Evolutionary conservation across 1,140 invertebrate species (phyloP).

Genomic region (Drosophila leontia): DNA sequence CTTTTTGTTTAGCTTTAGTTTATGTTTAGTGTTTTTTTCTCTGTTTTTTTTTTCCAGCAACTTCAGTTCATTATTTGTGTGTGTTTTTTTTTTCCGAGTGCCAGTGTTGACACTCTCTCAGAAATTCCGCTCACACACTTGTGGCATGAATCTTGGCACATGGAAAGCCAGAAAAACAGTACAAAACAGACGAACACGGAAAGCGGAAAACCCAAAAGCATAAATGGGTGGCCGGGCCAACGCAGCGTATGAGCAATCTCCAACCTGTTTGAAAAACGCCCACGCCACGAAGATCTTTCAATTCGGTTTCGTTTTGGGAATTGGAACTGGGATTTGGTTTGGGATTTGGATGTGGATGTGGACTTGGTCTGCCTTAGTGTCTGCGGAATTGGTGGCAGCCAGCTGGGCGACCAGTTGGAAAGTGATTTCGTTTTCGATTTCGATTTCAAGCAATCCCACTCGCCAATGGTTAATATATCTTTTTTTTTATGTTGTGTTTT

Average conservation of each 20-base stretch:
- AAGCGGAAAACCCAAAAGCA: slow-evolving; percentile 41
- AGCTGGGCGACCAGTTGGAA: slow-evolving; percentile 54
- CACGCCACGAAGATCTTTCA: slow-evolving; percentile 39
- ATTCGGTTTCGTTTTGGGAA: not conserved
- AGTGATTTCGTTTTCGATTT: slow-evolving; percentile 41
- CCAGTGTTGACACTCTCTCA: slow-evolving; percentile 48
- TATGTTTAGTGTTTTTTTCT: slow-evolving; percentile 5
- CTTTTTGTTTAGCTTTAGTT: slow-evolving; percentile 12
- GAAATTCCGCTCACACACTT: slow-evolving; percentile 64
- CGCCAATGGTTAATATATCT: not conserved
- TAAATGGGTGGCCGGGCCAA: slow-evolving; percentile 36
- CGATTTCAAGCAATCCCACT: slow-evolving; percentile 7
- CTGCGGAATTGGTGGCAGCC: slow-evolving; percentile 20
- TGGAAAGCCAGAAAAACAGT: slow-evolving; percentile 37
- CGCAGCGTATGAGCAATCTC: slow-evolving; percentile 69
- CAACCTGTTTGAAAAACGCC: slow-evolving; percentile 74
- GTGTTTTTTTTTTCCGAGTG: slow-evolving; percentile 9
- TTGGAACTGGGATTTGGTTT: slow-evolving; percentile 9
- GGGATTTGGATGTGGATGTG: not conserved
- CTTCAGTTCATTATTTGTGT: slow-evolving; percentile 29
- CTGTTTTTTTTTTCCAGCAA: slow-evolving; percentile 15
- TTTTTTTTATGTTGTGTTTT: not conserved
- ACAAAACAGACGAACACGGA: slow-evolving; percentile 15
- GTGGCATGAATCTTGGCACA: slow-evolving; percentile 55
- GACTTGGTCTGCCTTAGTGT: not conserved